phyloP scores from a whole-genome alignment of 2,888 invertebrate species.

The Gymnocheta viridis region DNA sequence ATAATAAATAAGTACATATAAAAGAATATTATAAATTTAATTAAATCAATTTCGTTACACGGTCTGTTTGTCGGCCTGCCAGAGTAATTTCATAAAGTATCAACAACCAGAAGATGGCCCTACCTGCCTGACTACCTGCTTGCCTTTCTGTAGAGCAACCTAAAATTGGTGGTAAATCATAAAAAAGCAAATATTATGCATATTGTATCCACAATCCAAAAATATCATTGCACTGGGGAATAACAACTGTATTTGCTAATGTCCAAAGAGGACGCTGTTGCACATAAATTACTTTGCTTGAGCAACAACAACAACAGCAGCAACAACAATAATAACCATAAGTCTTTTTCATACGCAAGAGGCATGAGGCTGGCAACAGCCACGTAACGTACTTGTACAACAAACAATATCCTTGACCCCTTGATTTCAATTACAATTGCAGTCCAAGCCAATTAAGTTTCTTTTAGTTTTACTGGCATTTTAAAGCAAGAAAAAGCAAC shows the following conservation, averaged over 20 bases:
- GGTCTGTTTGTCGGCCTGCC: conserved; percentile 27
- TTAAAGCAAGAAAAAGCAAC: background rate
- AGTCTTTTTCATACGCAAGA: background rate
- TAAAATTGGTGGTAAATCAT: conserved; percentile 29
- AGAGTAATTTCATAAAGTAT: background rate
- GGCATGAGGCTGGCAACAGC: background rate
- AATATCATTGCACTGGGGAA: conserved; percentile 53
- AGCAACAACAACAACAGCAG: background rate
- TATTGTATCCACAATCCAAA: conserved; percentile 22
- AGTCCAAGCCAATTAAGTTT: conserved; percentile 62
- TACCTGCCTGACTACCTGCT: background rate
- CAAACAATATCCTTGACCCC: conserved; percentile 62
- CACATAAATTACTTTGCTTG: conserved; percentile 45
- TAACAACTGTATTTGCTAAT: conserved; percentile 56
- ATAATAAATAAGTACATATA: background rate
- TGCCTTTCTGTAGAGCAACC: background rate
- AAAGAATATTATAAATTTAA: conserved; percentile 3
- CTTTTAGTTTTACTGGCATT: conserved; percentile 41
- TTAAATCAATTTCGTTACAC: conserved; percentile 36
- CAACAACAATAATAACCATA: background rate
- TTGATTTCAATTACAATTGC: conserved; percentile 64
- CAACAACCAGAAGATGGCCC: background rate
- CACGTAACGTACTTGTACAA: conserved; percentile 34
- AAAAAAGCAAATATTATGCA: conserved; percentile 40
- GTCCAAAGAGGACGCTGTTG: conserved; percentile 32